Conservation (phyloP, 2,113 vertebrate species). For the Melierax canorus region DNA sequence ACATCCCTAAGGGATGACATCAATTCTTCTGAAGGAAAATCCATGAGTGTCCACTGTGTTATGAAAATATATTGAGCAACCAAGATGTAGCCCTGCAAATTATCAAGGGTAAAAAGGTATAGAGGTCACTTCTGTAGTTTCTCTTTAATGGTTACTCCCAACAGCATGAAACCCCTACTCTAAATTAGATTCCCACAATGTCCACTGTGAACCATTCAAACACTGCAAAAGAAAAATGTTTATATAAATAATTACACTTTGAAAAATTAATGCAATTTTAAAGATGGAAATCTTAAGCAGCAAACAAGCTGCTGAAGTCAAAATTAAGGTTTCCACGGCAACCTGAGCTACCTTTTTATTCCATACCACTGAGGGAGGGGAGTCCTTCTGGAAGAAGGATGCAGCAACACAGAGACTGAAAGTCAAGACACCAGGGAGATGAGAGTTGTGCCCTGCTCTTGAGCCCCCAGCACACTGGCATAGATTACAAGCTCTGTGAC, state of each 20-base stretch:
- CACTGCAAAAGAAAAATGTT: neutral
- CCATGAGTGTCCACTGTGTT: neutral
- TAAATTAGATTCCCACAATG: neutral
- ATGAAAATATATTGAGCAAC: neutral
- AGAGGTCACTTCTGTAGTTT: neutral
- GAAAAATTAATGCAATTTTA: conserved; percentile 27
- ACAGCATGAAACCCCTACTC: neutral
- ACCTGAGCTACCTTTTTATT: neutral
- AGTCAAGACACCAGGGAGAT: neutral
- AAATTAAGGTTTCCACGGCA: neutral
- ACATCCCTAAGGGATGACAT: neutral
- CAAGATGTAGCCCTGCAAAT: neutral
- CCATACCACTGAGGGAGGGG: neutral
- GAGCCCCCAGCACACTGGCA: neutral
- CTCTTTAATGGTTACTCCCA: neutral
- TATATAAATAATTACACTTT: neutral
- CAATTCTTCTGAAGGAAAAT: neutral
- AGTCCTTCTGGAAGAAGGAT: neutral
- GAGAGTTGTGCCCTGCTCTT: neutral
- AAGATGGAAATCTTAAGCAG: neutral
- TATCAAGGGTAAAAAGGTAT: neutral
- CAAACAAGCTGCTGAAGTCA: neutral
- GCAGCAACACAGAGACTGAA: neutral
- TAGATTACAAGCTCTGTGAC: neutral
- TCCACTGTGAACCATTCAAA: neutral